Evolutionary conservation across 2,113 vertebrate species (phyloP), one percentile per base, ranked within the genome.

Genomic region (Vicugna pacos): DNA sequence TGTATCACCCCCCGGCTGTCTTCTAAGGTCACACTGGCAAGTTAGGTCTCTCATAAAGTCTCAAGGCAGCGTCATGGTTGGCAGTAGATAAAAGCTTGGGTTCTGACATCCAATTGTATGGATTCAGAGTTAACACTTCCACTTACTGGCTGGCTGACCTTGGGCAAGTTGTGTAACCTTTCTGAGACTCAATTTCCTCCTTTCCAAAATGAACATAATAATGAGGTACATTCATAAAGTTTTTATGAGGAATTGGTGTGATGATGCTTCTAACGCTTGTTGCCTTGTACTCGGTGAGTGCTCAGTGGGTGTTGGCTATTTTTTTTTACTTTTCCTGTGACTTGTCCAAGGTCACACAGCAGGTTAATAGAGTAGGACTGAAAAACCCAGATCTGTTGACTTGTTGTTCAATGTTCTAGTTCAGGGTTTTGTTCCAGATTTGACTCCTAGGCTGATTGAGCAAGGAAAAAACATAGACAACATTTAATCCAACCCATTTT

Each of bases 151-250:
- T 89, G 54, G 48, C 35, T 82, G 54, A 54, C 10, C n/a, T 83
- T 8, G 30, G 35, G 13, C 30, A 67, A 90, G 26, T 56, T 60
- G 8, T 16, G 12, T 75, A 24, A 69, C 42, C 28, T 72, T 58
- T 86, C 87, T 69, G 46, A 80, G 65, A n/a, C 46, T 80, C 80
- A 42, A 28, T 46, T 79, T 86, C 64, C 48, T 94, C 54, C 35
- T 83, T 42, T 69, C 38, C 38, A 90, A 75, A 85, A 60, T 81
- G 54, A 38, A 46, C 4, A 6, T 73, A 8, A 80, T 22, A 26
- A 32, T 50, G 73, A 95, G 67, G 64, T 4, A 0, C 15, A 12
- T 4, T 72, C 64, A 1, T 56, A 20, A 70, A 35, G 9, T 52
- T 87, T 16, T 67, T 24, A 12, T 26, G 35, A 94, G 38, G 67